phyloP scores from a whole-genome alignment of 1,140 invertebrate genomes.

The Drosophila lacertosa region DNA sequence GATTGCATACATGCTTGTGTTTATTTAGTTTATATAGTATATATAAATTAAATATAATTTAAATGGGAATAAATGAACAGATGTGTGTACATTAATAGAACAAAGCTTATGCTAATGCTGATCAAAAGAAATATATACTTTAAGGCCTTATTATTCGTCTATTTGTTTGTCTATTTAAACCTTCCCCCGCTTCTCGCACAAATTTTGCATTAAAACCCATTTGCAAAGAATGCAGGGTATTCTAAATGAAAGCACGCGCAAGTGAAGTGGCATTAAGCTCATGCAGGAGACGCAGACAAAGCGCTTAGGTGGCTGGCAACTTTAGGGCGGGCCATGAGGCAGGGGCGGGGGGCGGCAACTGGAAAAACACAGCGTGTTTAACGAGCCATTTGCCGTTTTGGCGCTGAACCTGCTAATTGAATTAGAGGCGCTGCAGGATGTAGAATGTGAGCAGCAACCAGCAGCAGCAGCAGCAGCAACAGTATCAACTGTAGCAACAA shows the following conservation, averaged over 20 bases:
- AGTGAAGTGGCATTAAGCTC: conserved; percentile 70
- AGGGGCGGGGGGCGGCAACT: not conserved
- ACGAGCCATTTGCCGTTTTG: conserved; percentile 81
- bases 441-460: conserved; percentile 22
- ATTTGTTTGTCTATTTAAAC: too few species aligned
- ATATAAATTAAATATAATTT: too few species aligned
- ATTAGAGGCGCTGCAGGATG: conserved; percentile 64
- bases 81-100: too few species aligned
- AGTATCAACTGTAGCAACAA: not conserved
- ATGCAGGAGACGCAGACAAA: not conserved
- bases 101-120: too few species aligned
- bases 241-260: conserved; percentile 35
- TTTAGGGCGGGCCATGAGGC: not conserved
- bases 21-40: too few species aligned
- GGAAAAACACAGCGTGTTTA: conserved; percentile 76
- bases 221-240: too few species aligned
- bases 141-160: too few species aligned
- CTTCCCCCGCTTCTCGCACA: too few species aligned
- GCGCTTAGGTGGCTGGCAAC: not conserved
- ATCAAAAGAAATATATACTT: too few species aligned
- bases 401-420: conserved; percentile 81
- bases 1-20: too few species aligned
- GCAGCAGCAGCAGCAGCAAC: conserved; percentile 26
- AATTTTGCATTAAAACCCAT: too few species aligned
- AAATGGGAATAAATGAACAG: too few species aligned